Evolutionary conservation across 2,113 vertebrate genomes (phyloP).

Genomic region (Oreochromis tanganicae): DNA sequence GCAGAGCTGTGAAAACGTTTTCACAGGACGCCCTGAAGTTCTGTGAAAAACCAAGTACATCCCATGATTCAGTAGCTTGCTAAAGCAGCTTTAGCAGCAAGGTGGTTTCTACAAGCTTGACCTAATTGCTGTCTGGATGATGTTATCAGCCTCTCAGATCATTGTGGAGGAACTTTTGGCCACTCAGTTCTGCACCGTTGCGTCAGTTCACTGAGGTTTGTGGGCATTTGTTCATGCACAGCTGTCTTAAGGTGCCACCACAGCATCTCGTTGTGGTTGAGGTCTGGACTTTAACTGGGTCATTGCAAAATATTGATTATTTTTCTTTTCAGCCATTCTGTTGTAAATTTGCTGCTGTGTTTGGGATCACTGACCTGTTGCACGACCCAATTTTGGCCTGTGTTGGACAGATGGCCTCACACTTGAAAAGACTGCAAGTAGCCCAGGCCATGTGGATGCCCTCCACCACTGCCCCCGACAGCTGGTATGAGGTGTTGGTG

Average conservation of each 20-base stretch:
- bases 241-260: neutral
- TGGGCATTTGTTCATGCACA: neutral
- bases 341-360: neutral
- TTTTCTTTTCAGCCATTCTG: neutral
- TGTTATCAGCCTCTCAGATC: neutral
- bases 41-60: neutral
- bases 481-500: neutral
- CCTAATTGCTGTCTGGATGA: neutral
- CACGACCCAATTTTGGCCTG: neutral
- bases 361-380: neutral
- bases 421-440: neutral
- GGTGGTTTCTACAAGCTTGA: neutral
- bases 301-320: neutral
- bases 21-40: neutral
- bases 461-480: neutral
- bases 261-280: neutral
- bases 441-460: neutral
- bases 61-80: neutral
- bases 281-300: neutral
- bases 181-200: neutral
- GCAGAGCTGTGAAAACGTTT: neutral
- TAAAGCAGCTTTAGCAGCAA: neutral
- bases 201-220: neutral
- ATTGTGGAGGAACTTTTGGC: neutral
- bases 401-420: neutral